Evolutionary conservation across 2,113 vertebrate genomes (phyloP), one percentile per base, ranked within the genome.

Genomic region (Seriola rivoliana): DNA sequence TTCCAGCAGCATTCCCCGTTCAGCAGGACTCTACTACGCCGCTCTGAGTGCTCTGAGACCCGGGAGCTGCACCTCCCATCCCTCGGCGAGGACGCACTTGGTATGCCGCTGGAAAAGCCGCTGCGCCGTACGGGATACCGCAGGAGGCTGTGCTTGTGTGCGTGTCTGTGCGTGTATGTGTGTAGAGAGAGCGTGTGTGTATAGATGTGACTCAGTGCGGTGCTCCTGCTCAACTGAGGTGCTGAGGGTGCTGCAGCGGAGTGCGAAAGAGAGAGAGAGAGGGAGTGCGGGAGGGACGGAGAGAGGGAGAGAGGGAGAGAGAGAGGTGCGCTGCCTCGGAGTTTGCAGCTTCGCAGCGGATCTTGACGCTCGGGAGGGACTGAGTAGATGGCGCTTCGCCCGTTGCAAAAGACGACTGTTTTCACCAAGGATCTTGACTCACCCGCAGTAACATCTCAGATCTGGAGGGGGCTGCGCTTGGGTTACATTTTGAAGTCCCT

Each of bases 381-480:
- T 42, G 83, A 85, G 86, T 78, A 38, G 71, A 90, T 86, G 85
- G 87, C 79, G 89, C 90, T 93, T 91, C 91, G 84, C 84, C 92
- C 65, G 78, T 57, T 91, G 84, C 82, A 62, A 78, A 88, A 92
- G 81, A 89, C 86, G 79, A 79, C 92, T 93, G 94, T 88, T 94
- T 93, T 86, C 86, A 92, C 88, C 81, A 68, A 80, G 34, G 62
- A 50, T 72, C 89, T 88, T 77, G 81, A 86, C 64, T 90, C 77
- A 88, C 90, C 93, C 74, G 92, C 93, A 92, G 92, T 94, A 92
- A 93, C 94, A 95, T 42, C 62, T 81, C 36, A 19, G 65, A 60
- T 92, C 88, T n/a, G 91, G 90, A 88, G 91, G 88, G 91, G 90
- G 85, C 80, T 79, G 91, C 86, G 92, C 95, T 95, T 95, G 92